A percentile compares a stretch with the other conserved stretches of the same genome.
phyloP scores from a whole-genome alignment of 2,113 vertebrate species.

The Galeopterus variegatus region DNA sequence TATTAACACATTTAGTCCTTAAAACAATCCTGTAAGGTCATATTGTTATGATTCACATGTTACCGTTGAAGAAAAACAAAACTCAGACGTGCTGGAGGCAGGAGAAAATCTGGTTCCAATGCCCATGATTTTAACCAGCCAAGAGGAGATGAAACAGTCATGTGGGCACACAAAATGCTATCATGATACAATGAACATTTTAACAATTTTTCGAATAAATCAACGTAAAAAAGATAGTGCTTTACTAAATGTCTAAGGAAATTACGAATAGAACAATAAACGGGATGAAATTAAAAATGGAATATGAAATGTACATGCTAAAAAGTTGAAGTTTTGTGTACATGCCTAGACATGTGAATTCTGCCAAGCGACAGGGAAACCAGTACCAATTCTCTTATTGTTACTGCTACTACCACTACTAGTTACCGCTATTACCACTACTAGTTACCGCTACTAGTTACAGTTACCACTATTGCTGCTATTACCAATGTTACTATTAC shows the following conservation, averaged over 20 bases:
- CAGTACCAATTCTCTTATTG: rapidly evolving
- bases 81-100: neutral
- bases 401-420: neutral
- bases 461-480: no score
- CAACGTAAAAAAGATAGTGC: neutral
- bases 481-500: no score
- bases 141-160: neutral
- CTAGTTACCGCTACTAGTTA: no score
- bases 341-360: neutral
- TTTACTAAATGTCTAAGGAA: neutral
- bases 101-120: neutral
- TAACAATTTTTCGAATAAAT: neutral
- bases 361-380: no score
- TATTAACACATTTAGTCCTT: neutral
- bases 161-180: neutral
- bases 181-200: neutral
- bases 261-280: neutral
- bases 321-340: neutral
- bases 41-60: neutral
- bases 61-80: neutral
- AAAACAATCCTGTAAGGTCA: no score
- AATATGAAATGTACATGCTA: neutral
- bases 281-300: neutral
- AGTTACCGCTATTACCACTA: rapidly evolving
- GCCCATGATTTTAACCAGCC: no score